phyloP scores from a whole-genome alignment of 2,888 invertebrate species.

The Ophraella communa region DNA sequence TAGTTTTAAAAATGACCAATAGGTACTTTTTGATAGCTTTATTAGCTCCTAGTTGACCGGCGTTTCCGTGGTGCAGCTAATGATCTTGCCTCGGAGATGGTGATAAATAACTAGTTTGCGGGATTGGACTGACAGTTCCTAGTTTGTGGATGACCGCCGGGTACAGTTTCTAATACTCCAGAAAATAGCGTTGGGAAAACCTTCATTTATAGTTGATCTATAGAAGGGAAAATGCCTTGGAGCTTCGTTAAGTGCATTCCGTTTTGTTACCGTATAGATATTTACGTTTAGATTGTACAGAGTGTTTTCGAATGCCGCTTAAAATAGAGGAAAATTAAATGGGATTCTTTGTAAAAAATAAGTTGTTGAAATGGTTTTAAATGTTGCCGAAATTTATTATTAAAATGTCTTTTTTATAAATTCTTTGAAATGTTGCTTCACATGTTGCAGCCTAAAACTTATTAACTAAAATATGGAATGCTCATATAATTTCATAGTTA shows the following conservation, averaged over 20 bases:
- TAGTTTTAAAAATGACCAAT: conserved; percentile 31
- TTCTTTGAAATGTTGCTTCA: no score
- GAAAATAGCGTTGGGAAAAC: conserved; percentile 35
- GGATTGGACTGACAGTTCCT: conserved; percentile 47
- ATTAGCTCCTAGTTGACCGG: conserved; percentile 52
- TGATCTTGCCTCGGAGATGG: conserved; percentile 50
- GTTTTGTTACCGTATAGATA: conserved; percentile 11
- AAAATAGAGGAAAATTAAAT: no score
- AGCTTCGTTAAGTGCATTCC: conserved; percentile 26
- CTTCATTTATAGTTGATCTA: conserved; percentile 38
- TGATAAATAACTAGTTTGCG: conserved; percentile 54
- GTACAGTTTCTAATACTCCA: conserved; percentile 40
- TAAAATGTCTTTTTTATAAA: no score
- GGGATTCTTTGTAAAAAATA: no score
- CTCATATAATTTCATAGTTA: no score
- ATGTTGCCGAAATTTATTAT: no score
- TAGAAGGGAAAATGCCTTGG: conserved; percentile 30
- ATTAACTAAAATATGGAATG: no score
- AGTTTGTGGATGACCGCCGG: conserved; percentile 50
- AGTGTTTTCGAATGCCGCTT: not conserved
- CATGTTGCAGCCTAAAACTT: no score
- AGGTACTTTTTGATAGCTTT: conserved; percentile 54
- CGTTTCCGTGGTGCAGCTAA: conserved; percentile 50
- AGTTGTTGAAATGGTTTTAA: no score
- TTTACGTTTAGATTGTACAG: not conserved